Percentiles rank a stretch among this genome's conserved stretches.
These are phyloP conservation scores for Spisula subtruncata DNA, from an alignment of 2,888 invertebrate genomes.

Conservation along the genomic window DNA sequence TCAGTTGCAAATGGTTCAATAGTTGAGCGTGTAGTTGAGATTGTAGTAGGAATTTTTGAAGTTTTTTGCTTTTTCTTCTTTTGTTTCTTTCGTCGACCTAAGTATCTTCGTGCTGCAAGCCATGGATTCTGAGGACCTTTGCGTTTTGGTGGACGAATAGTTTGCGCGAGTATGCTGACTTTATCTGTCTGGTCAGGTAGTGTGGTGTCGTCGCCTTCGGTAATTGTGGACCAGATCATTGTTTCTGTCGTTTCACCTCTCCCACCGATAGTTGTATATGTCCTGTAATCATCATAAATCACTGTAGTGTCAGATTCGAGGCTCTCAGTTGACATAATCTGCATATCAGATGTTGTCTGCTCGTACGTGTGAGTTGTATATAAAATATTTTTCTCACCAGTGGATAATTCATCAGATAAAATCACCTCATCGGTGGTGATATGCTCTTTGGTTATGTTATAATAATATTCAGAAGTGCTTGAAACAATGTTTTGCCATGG, in stretches of 20 bases:
- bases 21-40: neutral
- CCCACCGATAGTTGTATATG: neutral
- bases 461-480: neutral
- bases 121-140: constrained; percentile 37
- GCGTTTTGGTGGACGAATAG: neutral
- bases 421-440: neutral
- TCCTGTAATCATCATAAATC: neutral
- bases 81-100: constrained; percentile 24
- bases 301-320: neutral
- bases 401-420: neutral
- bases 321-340: neutral
- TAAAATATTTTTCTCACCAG: neutral
- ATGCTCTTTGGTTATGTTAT: neutral
- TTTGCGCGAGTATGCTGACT: neutral
- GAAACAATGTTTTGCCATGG: neutral
- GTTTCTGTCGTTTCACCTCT: neutral
- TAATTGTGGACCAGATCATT: neutral
- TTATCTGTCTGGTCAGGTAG: neutral
- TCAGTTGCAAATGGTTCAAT: neutral
- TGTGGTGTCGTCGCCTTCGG: neutral
- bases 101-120: constrained; percentile 42
- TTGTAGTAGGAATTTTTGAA: neutral
- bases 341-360: neutral
- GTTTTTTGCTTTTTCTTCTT: neutral
- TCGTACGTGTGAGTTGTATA: neutral